Evolutionary conservation across 2,888 invertebrate genomes (phyloP), one percentile per base, ranked within the genome.

Genomic region (Clivina fossor): DNA sequence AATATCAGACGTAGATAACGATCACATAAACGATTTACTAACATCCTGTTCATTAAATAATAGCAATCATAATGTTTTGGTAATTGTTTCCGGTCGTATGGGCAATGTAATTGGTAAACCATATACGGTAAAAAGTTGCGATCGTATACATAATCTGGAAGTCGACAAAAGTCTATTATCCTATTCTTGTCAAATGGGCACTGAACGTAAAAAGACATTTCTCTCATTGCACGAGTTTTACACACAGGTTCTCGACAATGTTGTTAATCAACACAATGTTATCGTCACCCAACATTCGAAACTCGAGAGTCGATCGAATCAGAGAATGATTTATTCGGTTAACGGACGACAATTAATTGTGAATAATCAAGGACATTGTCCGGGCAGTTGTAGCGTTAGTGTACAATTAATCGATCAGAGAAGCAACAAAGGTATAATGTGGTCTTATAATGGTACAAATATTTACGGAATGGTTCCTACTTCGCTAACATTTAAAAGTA

Each of bases 381-480:
- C 89, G 0, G 79, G 79, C 15, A 78, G 83, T 55, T 85, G 85
- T 67, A 80, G 82, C 64, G 84, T 84, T 0, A 79, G 77, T 41
- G 70, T 86, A 53, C 77, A 81, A 65, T 73, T 82, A 3, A 78
- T 78, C 51, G 78, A 81, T 63, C 79, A 77, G 40, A 77, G 77
- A 58, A 78, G 78, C 61, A 80, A 78, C 20, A 76, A 73, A 26
- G 78, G 74, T 3, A 76, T 77, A 0, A 77, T 81, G 53, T 83
- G 83, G 77, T 81, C 83, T 58, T 84, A 85, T 60, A 76, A 79
- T 13, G 81, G 81, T 2, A 75, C 76, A 19, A 82, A 82, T 64
- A 83, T 86, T 40, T 86, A 82, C 66, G 85, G 86, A 1, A 86
- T 88, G 80, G 80, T 80, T 49, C 88, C 90, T 0, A 84, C 83